Evolutionary conservation across 2,797 vertebrate genomes (phyloP).

Genomic region (Vipera ursinii): DNA sequence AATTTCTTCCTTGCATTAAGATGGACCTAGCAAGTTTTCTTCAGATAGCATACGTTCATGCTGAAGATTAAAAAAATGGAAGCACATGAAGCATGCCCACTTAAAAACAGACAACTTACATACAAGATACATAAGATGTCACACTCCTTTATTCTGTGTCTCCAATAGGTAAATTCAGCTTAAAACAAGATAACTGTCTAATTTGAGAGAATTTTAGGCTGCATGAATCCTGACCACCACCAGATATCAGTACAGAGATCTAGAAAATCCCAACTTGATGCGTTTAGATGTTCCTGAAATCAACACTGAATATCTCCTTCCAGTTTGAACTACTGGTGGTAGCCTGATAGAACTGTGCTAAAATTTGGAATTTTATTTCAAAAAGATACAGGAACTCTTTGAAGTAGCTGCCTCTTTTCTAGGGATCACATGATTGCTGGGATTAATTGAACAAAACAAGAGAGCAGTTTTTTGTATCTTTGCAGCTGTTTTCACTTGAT

Average conservation of each 20-base stretch:
- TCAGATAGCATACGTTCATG: background rate
- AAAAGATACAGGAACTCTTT: background rate
- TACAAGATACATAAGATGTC: background rate
- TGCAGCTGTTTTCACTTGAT: background rate
- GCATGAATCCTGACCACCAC: background rate
- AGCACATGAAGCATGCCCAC: background rate
- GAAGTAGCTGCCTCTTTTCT: background rate
- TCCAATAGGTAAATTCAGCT: background rate
- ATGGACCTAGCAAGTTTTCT: background rate
- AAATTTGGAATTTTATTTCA: background rate
- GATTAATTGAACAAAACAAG: background rate
- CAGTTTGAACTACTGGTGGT: background rate
- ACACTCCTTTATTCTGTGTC: background rate
- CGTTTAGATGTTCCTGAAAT: background rate
- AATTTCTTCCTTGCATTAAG: background rate
- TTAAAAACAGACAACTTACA: background rate
- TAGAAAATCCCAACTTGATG: background rate
- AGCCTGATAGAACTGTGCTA: background rate
- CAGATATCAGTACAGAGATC: background rate
- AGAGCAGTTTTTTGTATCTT: background rate
- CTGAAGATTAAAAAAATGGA: background rate
- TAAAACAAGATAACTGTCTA: background rate
- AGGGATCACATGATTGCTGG: background rate
- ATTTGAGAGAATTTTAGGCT: background rate
- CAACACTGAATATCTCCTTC: background rate